Percentiles rank a stretch among this genome's conserved stretches.
Evolutionary conservation across 2,888 invertebrate genomes (phyloP).

Genomic region (Andrena dorsata): DNA sequence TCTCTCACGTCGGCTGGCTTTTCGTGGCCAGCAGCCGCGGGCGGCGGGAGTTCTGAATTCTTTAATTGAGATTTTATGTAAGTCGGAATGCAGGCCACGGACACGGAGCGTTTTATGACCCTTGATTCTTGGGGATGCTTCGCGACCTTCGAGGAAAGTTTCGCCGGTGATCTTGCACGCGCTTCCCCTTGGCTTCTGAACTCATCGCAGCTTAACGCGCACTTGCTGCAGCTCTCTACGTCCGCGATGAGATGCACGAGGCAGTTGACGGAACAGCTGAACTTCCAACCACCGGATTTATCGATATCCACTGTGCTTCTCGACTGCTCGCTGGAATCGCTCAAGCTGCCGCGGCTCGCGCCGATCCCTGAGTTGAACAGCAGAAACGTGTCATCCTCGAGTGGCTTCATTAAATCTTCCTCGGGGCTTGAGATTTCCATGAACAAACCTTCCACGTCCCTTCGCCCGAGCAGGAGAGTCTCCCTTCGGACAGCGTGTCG

Average conservation of each 20-base stretch:
- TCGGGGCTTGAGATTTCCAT: not conserved
- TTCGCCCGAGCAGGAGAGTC: no score
- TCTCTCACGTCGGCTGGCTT: not conserved
- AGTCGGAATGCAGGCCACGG: not conserved
- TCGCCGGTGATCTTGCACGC: not conserved
- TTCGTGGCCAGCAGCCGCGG: not conserved
- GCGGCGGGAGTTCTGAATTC: not conserved
- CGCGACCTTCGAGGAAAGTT: not conserved
- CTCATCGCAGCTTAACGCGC: not conserved
- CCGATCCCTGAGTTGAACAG: not conserved
- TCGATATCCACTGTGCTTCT: not conserved
- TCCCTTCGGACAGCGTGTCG: not conserved
- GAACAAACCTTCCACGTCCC: not conserved
- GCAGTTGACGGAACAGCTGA: not conserved
- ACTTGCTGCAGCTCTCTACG: constrained; percentile 10
- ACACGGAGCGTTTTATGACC: not conserved
- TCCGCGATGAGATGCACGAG: not conserved
- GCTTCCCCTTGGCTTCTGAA: no score
- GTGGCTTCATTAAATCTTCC: not conserved
- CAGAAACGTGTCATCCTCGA: not conserved
- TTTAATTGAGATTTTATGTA: not conserved
- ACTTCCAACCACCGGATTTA: not conserved
- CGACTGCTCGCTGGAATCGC: not conserved
- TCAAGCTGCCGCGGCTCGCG: not conserved
- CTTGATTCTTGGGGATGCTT: no score